Percentiles rank a stretch among this genome's conserved stretches.
Conservation (phyloP, 1,140 invertebrate genomes). For the Solenopsis fugax region DNA sequence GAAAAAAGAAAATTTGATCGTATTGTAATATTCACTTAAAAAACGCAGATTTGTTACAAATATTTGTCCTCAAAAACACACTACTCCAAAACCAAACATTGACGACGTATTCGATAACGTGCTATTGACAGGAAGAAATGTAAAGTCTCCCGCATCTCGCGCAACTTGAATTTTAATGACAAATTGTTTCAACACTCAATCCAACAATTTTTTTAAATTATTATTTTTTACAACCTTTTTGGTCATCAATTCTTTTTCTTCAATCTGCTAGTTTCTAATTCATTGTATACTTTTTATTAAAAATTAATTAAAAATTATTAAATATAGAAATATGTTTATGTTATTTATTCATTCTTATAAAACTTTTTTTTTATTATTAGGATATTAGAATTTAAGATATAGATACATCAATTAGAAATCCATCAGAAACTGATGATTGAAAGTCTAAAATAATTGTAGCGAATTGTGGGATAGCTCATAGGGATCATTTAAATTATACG, state of each 20-base stretch:
- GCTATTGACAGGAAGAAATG: conserved; percentile 8
- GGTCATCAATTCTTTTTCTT: not conserved
- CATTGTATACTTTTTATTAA: not conserved
- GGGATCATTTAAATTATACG: not conserved
- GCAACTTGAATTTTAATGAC: not conserved
- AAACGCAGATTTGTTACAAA: not conserved
- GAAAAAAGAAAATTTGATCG: not conserved
- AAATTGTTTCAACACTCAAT: not conserved
- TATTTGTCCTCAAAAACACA: conserved; percentile 60
- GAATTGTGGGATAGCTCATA: conserved; percentile 16
- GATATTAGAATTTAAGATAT: not conserved
- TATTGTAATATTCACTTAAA: not conserved
- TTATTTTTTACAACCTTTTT: not conserved
- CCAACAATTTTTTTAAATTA: not conserved
- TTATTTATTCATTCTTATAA: not conserved
- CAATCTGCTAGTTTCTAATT: not conserved
- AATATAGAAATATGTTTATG: not conserved
- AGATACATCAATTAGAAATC: not conserved
- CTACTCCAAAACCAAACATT: conserved; percentile 48
- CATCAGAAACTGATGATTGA: not conserved
- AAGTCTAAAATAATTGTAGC: not conserved
- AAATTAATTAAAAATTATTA: conserved; percentile 1
- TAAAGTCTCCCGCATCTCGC: conserved; percentile 15
- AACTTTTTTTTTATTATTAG: not conserved
- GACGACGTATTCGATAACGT: not conserved